A percentile compares a stretch with the other conserved stretches of the same genome.
These are phyloP conservation scores for Arctia plantaginis DNA, from an alignment of 2,888 invertebrate genomes.

Conservation along the genomic window DNA sequence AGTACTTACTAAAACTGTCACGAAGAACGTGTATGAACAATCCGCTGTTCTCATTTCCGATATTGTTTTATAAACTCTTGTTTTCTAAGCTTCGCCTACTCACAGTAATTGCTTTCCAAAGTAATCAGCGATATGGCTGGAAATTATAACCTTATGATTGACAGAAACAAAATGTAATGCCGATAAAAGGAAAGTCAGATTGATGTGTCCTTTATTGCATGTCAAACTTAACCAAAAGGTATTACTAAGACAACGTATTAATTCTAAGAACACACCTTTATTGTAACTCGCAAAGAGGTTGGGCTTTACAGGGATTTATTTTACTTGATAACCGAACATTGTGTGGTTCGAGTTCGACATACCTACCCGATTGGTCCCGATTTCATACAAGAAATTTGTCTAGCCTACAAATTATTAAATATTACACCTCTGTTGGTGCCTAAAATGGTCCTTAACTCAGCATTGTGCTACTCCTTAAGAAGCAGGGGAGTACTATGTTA, in stretches of 20 bases:
- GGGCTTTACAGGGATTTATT: not conserved
- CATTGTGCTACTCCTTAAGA: too few relatives aligned
- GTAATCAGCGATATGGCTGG: not conserved
- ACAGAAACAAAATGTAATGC: not conserved
- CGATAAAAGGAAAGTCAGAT: not conserved
- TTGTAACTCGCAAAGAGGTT: not conserved
- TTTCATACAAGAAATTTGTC: too few relatives aligned
- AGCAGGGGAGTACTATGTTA: too few relatives aligned
- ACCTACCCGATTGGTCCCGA: too few relatives aligned
- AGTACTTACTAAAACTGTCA: not conserved
- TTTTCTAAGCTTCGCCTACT: not conserved
- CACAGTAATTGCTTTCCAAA: not conserved
- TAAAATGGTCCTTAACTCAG: too few relatives aligned
- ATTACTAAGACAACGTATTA: not conserved
- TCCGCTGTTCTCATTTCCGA: not conserved
- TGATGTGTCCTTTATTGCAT: not conserved
- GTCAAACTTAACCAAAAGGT: not conserved
- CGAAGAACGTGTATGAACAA: not conserved
- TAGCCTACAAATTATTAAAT: too few relatives aligned
- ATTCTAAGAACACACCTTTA: not conserved
- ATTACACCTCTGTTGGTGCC: too few relatives aligned
- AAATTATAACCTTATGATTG: not conserved
- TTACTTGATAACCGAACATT: too few relatives aligned
- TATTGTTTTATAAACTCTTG: conserved; percentile 2
- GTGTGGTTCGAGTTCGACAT: too few relatives aligned